These are phyloP conservation scores for Melitaea cinxia DNA, from an alignment of 1,140 invertebrate species.

Conservation along the genomic window DNA sequence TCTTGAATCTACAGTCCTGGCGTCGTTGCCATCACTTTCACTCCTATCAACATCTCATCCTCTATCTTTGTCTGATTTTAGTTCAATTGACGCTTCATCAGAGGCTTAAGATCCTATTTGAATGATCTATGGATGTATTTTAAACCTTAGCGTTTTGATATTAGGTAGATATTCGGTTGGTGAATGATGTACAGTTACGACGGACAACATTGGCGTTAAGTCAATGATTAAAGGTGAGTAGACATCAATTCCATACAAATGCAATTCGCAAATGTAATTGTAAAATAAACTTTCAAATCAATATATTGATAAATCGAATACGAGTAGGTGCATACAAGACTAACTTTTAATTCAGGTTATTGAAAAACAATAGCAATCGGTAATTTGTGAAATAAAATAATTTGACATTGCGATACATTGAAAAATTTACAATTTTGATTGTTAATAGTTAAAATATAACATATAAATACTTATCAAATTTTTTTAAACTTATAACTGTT, in stretches of 20 bases:
- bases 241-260: slow-evolving; percentile 22
- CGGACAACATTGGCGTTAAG: slow-evolving; percentile 26
- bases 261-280: slow-evolving; percentile 1
- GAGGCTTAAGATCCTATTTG: slow-evolving; percentile 17
- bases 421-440: too few species aligned
- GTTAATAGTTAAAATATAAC: too few species aligned
- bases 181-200: slow-evolving; percentile 1
- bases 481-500: too few species aligned
- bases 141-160: background rate
- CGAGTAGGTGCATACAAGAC: too few species aligned
- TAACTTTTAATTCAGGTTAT: too few species aligned
- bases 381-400: too few species aligned
- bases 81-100: slow-evolving; percentile 9
- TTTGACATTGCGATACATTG: too few species aligned
- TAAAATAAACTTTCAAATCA: background rate
- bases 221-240: slow-evolving; percentile 36
- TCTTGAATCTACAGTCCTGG: slow-evolving; percentile 54
- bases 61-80: slow-evolving; percentile 48
- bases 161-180: slow-evolving; percentile 11
- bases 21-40: slow-evolving; percentile 54
- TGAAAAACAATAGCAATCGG: too few species aligned
- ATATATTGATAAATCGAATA: too few species aligned
- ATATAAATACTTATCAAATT: too few species aligned
- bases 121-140: slow-evolving; percentile 3
- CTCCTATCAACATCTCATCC: slow-evolving; percentile 28